These are phyloP conservation scores for Myotis findleyi DNA, from an alignment of 2,797 vertebrate genomes.

Conservation along the genomic window DNA sequence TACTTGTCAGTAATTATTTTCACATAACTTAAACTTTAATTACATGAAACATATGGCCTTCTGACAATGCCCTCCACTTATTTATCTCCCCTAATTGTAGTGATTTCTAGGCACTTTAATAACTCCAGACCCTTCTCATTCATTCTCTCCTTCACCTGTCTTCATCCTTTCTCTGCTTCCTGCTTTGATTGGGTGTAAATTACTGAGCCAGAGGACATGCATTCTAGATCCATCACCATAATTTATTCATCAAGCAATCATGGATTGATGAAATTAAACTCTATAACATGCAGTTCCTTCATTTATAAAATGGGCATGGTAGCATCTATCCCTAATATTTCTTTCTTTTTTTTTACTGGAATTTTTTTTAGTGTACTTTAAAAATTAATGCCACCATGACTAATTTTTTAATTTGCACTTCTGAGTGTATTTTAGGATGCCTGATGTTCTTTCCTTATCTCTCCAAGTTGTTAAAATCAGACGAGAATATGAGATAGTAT, in stretches of 20 bases:
- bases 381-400: too few species aligned
- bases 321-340: neutral
- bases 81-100: neutral
- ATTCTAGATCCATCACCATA: neutral
- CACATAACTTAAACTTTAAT: constrained; percentile 37
- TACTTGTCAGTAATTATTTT: neutral
- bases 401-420: neutral
- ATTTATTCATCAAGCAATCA: neutral
- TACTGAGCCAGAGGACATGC: neutral
- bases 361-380: neutral
- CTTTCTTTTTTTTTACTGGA: neutral
- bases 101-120: neutral
- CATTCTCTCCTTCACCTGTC: neutral
- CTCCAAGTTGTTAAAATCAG: constrained; percentile 9
- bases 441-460: neutral
- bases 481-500: neutral
- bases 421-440: neutral
- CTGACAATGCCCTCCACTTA: neutral
- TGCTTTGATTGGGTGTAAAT: neutral
- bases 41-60: neutral
- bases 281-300: neutral
- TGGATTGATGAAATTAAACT: neutral
- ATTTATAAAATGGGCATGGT: neutral
- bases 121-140: neutral
- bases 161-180: neutral